Evolutionary conservation across 2,797 vertebrate genomes (phyloP).

Genomic region (Morus bassanus): DNA sequence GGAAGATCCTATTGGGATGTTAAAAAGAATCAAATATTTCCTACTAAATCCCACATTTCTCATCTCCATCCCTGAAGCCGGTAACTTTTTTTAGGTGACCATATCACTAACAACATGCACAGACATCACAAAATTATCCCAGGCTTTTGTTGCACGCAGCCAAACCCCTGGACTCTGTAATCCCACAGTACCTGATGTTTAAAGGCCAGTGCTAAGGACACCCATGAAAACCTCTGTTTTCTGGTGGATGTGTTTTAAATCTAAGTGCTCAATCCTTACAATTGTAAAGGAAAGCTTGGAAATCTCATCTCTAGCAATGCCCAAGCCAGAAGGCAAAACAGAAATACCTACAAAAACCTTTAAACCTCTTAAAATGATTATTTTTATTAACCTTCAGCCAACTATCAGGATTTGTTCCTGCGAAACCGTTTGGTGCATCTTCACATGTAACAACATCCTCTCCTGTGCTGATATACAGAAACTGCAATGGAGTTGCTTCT

Average conservation of each 20-base stretch:
- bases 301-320: background rate
- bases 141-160: background rate
- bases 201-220: background rate
- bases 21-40: background rate
- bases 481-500: background rate
- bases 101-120: background rate
- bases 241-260: background rate
- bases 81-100: background rate
- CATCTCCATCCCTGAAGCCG: background rate
- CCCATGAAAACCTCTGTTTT: background rate
- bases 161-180: background rate
- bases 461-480: background rate
- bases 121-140: background rate
- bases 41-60: background rate
- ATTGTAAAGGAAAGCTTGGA: background rate
- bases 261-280: background rate
- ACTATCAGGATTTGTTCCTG: background rate
- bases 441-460: background rate
- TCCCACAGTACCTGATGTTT: background rate
- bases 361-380: rapidly evolving
- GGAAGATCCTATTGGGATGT: background rate
- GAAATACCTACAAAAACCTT: background rate
- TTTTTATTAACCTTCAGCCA: background rate
- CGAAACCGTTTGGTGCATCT: background rate
- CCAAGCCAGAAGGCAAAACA: background rate